A percentile compares a stretch with the other conserved stretches of the same genome.
Evolutionary conservation across 2,888 invertebrate genomes (phyloP).

Genomic region (Pristionchus exspectatus): DNA sequence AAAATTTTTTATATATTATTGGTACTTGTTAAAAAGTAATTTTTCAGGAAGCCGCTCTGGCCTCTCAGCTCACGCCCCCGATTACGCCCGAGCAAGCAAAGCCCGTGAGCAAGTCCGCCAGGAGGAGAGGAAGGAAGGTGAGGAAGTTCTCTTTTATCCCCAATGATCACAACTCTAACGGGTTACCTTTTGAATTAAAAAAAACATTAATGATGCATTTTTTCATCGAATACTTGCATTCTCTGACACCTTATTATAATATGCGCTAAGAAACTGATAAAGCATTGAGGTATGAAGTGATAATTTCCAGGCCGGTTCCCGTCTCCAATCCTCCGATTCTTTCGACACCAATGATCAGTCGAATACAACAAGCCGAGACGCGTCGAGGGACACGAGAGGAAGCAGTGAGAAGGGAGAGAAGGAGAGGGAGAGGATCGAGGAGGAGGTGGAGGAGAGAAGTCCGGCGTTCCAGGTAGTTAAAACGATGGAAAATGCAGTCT

Average conservation of each 20-base stretch:
- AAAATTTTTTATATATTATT: too few species aligned
- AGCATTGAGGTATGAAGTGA: too few species aligned
- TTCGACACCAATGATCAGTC: not conserved
- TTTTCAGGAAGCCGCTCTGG: not conserved
- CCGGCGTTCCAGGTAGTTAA: not conserved
- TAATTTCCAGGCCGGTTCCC: constrained; percentile 9
- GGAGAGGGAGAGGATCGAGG: not conserved
- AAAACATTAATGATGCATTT: not conserved
- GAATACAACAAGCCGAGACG: not conserved
- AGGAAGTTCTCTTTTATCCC: not conserved
- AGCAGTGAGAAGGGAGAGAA: not conserved
- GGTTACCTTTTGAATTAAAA: not conserved
- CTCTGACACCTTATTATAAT: too few species aligned
- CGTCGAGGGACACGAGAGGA: not conserved
- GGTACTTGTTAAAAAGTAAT: not conserved
- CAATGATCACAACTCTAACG: too few species aligned
- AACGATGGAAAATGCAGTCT: too few species aligned
- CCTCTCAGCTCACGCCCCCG: not conserved
- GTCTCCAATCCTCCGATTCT: not conserved
- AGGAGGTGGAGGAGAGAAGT: not conserved
- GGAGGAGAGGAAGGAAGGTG: not conserved
- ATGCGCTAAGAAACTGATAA: too few species aligned
- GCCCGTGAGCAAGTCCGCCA: not conserved
- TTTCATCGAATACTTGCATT: too few species aligned
- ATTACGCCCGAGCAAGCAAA: not conserved